These are phyloP conservation scores for Peucedramus taeniatus DNA, from an alignment of 2,113 vertebrate species.

Conservation along the genomic window DNA sequence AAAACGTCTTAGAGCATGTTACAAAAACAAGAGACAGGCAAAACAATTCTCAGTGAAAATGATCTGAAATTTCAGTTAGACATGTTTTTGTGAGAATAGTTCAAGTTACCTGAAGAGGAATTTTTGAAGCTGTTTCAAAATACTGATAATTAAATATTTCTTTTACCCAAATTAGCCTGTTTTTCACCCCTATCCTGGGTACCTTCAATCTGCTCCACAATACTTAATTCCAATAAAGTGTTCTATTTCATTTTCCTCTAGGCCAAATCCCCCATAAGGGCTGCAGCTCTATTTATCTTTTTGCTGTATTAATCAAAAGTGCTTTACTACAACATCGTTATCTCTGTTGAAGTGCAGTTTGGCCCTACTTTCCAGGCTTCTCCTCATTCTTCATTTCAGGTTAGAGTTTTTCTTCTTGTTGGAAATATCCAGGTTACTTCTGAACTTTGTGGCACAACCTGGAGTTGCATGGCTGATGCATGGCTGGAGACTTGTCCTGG, in stretches of 20 bases:
- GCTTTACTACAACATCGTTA: neutral
- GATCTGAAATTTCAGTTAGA: neutral
- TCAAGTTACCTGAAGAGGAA: neutral
- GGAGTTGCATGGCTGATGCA: neutral
- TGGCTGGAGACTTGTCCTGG: neutral
- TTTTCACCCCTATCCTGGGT: neutral
- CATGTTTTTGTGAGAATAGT: neutral
- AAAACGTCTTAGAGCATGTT: neutral
- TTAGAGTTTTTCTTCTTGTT: neutral
- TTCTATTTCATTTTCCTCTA: neutral
- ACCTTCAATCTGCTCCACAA: neutral
- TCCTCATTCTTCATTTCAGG: neutral
- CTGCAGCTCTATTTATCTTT: neutral
- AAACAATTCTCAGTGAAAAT: neutral
- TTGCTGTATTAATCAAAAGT: neutral
- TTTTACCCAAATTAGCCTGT: neutral
- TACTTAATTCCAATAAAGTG: neutral
- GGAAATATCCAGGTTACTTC: neutral
- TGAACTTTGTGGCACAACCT: neutral
- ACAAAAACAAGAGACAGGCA: neutral
- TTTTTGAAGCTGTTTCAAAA: neutral
- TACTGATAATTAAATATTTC: neutral
- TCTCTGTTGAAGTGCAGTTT: neutral
- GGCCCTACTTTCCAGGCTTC: neutral
- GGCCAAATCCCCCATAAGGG: accelerated